phyloP scores from a whole-genome alignment of 2,888 invertebrate genomes.

The Syritta pipiens region DNA sequence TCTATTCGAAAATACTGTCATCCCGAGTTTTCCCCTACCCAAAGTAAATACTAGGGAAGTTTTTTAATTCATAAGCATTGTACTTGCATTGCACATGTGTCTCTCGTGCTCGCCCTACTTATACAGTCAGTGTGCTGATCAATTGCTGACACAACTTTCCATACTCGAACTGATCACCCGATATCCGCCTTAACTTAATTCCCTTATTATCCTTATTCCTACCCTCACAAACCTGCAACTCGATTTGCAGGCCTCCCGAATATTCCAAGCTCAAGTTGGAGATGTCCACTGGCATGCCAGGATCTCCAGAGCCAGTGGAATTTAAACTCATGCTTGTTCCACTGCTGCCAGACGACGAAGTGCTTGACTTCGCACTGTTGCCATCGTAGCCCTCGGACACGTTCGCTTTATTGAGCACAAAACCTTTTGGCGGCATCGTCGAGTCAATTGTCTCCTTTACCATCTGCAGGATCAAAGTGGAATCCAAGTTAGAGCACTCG shows the following conservation, averaged over 20 bases:
- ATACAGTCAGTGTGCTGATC: slow-evolving; percentile 91
- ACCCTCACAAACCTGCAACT: slow-evolving; percentile 88
- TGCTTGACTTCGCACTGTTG: slow-evolving; percentile 52
- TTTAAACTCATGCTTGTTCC: slow-evolving; percentile 46
- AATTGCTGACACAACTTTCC: slow-evolving; percentile 93
- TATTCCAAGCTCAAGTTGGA: slow-evolving; percentile 85
- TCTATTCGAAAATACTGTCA: slow-evolving; percentile 2
- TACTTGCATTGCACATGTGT: slow-evolving; percentile 7
- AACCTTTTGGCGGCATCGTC: slow-evolving; percentile 86
- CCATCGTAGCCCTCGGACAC: slow-evolving; percentile 58
- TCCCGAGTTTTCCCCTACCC: not conserved
- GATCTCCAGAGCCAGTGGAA: slow-evolving; percentile 38
- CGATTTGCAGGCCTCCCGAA: slow-evolving; percentile 92
- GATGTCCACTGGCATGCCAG: slow-evolving; percentile 77
- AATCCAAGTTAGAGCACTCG: slow-evolving; percentile 88
- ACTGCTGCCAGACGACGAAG: slow-evolving; percentile 50
- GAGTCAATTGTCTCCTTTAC: slow-evolving; percentile 89
- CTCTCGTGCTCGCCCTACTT: slow-evolving; percentile 70
- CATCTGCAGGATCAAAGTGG: slow-evolving; percentile 88
- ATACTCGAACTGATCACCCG: slow-evolving; percentile 92
- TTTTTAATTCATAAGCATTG: slow-evolving; percentile 7
- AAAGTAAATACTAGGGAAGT: not conserved
- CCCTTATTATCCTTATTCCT: slow-evolving; percentile 84
- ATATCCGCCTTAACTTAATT: slow-evolving; percentile 91
- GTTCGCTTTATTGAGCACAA: slow-evolving; percentile 80